A percentile compares a stretch with the other conserved stretches of the same genome.
phyloP scores from a whole-genome alignment of 2,888 invertebrate species.

The Cerastis leucographa region DNA sequence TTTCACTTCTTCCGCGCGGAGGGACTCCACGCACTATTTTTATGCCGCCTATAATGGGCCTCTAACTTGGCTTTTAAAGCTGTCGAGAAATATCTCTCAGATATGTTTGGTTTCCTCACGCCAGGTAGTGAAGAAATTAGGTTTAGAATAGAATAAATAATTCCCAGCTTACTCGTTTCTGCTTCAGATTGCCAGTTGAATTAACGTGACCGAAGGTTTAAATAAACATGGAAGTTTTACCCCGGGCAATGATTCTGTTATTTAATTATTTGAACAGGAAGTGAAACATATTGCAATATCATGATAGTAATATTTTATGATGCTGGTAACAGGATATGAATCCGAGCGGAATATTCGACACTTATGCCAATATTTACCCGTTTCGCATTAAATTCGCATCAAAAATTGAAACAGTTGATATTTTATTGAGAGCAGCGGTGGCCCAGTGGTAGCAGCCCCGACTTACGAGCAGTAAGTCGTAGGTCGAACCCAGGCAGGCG shows the following conservation, averaged over 20 bases:
- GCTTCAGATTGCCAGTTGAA: neutral
- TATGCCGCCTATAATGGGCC: no score
- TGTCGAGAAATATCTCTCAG: no score
- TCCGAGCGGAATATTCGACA: conserved; percentile 17
- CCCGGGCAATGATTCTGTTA: neutral
- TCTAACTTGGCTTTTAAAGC: no score
- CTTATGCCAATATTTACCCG: conserved; percentile 24
- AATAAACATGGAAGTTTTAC: neutral
- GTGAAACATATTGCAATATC: conserved; percentile 16
- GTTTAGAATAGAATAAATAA: neutral
- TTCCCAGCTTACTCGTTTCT: neutral
- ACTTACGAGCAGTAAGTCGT: no score
- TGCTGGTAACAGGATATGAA: conserved; percentile 31
- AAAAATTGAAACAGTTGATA: no score
- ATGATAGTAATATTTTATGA: conserved; percentile 21
- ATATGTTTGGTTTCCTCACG: no score
- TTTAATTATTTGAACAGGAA: neutral
- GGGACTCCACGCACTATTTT: no score
- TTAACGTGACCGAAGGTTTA: neutral
- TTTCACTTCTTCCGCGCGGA: no score
- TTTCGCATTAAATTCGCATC: no score
- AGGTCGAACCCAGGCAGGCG: no score
- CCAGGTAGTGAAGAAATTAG: neutral
- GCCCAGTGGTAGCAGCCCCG: no score
- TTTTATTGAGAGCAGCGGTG: no score